Conservation (phyloP, 2,888 invertebrate species). For the Eilema sororculum region DNA sequence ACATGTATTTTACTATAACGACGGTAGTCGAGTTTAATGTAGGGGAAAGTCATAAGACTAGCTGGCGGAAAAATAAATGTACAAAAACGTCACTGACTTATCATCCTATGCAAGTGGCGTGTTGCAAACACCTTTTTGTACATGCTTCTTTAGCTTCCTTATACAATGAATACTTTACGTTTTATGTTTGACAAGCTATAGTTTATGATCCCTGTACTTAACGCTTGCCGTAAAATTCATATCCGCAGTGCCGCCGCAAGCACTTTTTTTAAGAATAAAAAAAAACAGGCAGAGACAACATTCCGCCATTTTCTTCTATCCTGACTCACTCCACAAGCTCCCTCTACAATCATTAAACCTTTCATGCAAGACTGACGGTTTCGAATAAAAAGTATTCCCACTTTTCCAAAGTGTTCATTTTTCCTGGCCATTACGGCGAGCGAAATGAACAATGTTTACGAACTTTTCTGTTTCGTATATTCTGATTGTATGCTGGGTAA, state of each 20-base stretch:
- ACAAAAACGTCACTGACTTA: conserved; percentile 7
- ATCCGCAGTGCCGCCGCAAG: too few species aligned
- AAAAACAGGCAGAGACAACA: too few species aligned
- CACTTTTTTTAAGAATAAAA: too few species aligned
- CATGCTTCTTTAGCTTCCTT: not conserved
- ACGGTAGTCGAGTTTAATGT: not conserved
- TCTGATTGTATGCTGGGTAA: not conserved
- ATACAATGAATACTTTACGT: not conserved
- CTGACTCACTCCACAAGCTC: not conserved
- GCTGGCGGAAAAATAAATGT: not conserved
- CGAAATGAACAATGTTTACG: not conserved
- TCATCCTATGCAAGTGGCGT: conserved; percentile 13
- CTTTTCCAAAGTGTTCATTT: conserved; percentile 5
- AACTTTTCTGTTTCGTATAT: not conserved
- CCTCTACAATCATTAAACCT: not conserved
- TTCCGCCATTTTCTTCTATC: not conserved
- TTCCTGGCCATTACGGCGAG: conserved; percentile 14
- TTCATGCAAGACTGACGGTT: not conserved
- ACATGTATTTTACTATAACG: not conserved
- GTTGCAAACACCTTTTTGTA: conserved; percentile 1
- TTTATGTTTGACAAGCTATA: not conserved
- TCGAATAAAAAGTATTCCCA: not conserved
- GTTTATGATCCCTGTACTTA: not conserved
- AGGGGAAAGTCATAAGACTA: not conserved
- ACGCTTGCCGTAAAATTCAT: not conserved